These are phyloP conservation scores for Ornithorhynchus anatinus DNA, from an alignment of 2,113 vertebrate species.

Conservation along the genomic window DNA sequence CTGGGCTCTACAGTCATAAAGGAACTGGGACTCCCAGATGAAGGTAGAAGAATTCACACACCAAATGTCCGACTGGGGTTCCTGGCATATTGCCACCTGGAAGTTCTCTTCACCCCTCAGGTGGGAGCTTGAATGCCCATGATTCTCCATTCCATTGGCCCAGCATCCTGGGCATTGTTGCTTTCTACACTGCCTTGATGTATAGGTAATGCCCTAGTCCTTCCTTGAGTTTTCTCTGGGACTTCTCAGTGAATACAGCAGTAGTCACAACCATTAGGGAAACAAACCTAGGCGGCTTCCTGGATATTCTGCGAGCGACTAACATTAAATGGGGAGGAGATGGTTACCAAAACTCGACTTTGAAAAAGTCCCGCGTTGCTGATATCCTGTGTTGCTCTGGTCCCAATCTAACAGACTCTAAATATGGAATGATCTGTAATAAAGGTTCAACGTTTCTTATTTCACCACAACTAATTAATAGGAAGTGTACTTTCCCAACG, in stretches of 20 bases:
- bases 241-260: too few species aligned
- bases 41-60: too few species aligned
- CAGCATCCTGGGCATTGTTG: too few species aligned
- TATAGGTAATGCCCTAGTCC: neutral
- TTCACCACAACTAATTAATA: conserved; percentile 25
- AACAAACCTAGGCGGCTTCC: neutral
- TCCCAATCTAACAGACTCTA: conserved; percentile 5
- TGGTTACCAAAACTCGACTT: neutral
- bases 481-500: conserved; percentile 24
- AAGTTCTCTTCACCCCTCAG: too few species aligned
- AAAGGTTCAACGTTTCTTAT: neutral
- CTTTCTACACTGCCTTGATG: neutral
- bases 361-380: too few species aligned
- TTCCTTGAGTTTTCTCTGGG: too few species aligned
- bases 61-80: too few species aligned
- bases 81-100: too few species aligned
- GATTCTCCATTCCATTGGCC: too few species aligned
- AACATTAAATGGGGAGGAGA: neutral
- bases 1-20: too few species aligned
- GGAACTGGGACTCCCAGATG: too few species aligned
- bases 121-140: too few species aligned
- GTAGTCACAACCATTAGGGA: neutral
- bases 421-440: neutral
- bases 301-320: neutral
- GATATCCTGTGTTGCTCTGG: conserved; percentile 12